Evolutionary conservation across 1,140 invertebrate species (phyloP).

Genomic region (Eupristina koningsbergeri): DNA sequence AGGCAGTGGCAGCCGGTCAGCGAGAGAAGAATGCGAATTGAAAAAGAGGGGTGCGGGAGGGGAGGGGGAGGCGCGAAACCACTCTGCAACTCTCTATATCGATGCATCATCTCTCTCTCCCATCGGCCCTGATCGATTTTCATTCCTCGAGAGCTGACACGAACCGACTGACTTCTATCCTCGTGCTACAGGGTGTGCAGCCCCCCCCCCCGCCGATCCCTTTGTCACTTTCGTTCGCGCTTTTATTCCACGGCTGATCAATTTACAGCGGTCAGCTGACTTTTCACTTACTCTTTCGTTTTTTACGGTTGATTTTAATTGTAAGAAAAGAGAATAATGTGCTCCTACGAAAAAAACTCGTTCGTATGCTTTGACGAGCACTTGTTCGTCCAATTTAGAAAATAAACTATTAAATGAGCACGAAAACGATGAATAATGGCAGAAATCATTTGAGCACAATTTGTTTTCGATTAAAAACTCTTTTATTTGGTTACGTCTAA

Average conservation of each 20-base stretch:
- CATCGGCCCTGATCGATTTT: slow-evolving; percentile 67
- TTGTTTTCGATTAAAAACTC: neutral
- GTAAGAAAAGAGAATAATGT: too few species aligned
- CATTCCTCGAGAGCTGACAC: slow-evolving; percentile 66
- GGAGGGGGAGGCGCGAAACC: slow-evolving; percentile 65
- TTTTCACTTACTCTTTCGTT: slow-evolving; percentile 39
- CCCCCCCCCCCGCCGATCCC: neutral
- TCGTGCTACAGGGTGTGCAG: slow-evolving; percentile 59
- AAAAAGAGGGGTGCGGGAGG: slow-evolving; percentile 54
- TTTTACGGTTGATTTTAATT: slow-evolving; percentile 11
- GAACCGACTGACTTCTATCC: slow-evolving; percentile 1
- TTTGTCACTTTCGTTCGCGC: slow-evolving; percentile 34
- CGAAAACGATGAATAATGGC: neutral
- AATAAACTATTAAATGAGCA: neutral
- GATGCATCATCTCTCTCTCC: slow-evolving; percentile 70
- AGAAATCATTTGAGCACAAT: neutral
- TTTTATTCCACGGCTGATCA: slow-evolving; percentile 30
- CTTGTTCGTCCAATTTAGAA: neutral
- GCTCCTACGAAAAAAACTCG: neutral
- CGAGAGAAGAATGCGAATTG: slow-evolving; percentile 2
- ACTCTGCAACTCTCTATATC: slow-evolving; percentile 72
- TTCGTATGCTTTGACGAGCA: neutral
- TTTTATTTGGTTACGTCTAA: neutral
- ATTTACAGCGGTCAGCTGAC: slow-evolving; percentile 42
- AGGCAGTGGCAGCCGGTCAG: neutral